These are phyloP conservation scores for Enteromius anoplus DNA, from an alignment of 2,797 vertebrate genomes.

Conservation along the genomic window DNA sequence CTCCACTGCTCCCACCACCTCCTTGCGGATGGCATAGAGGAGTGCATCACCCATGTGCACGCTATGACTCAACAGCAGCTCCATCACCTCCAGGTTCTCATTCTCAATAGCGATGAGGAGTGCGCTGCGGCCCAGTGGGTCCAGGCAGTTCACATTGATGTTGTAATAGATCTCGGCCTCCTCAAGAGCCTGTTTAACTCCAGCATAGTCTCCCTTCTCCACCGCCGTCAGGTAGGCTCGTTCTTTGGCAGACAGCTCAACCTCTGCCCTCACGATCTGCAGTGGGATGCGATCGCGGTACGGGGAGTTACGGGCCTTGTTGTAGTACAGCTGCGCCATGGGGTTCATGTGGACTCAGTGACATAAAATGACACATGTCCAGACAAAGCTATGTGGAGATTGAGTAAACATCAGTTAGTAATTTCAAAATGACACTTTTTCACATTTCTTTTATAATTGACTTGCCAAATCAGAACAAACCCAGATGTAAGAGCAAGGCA, in stretches of 20 bases:
- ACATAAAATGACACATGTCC: conserved; percentile 23
- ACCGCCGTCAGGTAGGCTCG: conserved; percentile 86
- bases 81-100: conserved; percentile 89
- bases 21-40: conserved; percentile 86
- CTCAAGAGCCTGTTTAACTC: conserved; percentile 81
- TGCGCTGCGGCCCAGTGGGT: conserved; percentile 85
- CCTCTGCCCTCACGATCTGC: conserved; percentile 85
- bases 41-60: conserved; percentile 84
- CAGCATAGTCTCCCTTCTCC: conserved; percentile 87
- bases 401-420: background rate
- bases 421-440: background rate
- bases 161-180: conserved; percentile 89
- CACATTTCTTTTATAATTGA: background rate
- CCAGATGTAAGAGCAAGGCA: background rate
- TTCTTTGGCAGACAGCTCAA: conserved; percentile 82
- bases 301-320: conserved; percentile 84
- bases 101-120: conserved; percentile 89
- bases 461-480: background rate
- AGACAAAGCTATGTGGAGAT: conserved; percentile 17
- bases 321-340: conserved; percentile 81
- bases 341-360: conserved; percentile 50
- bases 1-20: conserved; percentile 88
- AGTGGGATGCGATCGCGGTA: conserved; percentile 86
- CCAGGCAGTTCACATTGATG: conserved; percentile 88
- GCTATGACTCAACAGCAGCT: conserved; percentile 81